Percentiles rank a stretch among this genome's conserved stretches.
Evolutionary conservation across 2,888 invertebrate species (phyloP).

Genomic region (Tridacna crocea): DNA sequence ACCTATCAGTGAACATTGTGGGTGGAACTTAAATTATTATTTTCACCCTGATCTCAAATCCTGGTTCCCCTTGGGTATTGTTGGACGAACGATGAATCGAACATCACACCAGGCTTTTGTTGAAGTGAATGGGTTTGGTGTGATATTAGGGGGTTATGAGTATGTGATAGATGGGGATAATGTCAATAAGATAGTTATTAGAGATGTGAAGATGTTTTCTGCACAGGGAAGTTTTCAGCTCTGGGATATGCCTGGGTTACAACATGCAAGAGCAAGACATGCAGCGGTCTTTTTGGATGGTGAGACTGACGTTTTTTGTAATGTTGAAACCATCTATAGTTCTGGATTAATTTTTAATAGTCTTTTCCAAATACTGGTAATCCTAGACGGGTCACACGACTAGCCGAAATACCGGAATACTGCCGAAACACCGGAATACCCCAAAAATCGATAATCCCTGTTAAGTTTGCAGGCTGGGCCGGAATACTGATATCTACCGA

Average conservation of each 20-base stretch:
- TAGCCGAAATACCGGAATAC: too few relatives aligned
- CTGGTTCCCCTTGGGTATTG: slow-evolving; percentile 62
- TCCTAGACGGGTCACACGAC: too few relatives aligned
- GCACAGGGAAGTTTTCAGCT: slow-evolving; percentile 56
- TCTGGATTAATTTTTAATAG: not conserved
- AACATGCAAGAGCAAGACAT: slow-evolving; percentile 62
- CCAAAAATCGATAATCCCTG: too few relatives aligned
- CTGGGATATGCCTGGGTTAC: slow-evolving; percentile 57
- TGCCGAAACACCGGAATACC: too few relatives aligned
- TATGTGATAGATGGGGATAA: slow-evolving; percentile 55
- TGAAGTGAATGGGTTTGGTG: slow-evolving; percentile 63
- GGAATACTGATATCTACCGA: too few relatives aligned
- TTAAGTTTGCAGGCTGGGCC: too few relatives aligned
- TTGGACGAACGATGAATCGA: slow-evolving; percentile 31
- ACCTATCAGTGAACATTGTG: slow-evolving; percentile 39
- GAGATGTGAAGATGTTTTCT: slow-evolving; percentile 58
- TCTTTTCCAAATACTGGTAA: too few relatives aligned
- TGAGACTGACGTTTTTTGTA: slow-evolving; percentile 28
- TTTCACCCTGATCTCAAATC: slow-evolving; percentile 62
- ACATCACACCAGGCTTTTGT: slow-evolving; percentile 58
- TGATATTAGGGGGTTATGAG: slow-evolving; percentile 63
- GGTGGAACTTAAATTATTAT: slow-evolving; percentile 62
- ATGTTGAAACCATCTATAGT: not conserved
- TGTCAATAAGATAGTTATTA: slow-evolving; percentile 52
- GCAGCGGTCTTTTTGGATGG: slow-evolving; percentile 62